phyloP scores from a whole-genome alignment of 2,888 invertebrate genomes.

The Spisula subtruncata region DNA sequence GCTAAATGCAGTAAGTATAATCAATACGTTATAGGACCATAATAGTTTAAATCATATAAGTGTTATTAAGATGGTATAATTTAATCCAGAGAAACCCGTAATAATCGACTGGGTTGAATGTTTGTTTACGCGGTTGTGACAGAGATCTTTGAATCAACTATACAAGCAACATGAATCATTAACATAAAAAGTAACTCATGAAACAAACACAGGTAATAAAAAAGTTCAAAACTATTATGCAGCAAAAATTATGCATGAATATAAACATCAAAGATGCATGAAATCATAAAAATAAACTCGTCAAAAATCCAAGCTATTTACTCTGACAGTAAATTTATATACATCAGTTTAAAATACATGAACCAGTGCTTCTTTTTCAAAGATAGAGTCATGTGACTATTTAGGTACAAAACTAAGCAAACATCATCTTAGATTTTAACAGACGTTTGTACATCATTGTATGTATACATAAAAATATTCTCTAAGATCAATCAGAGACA shows the following conservation, averaged over 20 bases:
- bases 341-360: neutral
- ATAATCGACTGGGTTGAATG: no score
- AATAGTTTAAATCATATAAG: no score
- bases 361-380: neutral
- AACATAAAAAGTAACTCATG: neutral
- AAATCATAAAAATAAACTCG: neutral
- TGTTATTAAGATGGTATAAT: no score
- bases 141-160: no score
- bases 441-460: neutral
- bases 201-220: neutral
- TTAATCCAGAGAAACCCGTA: no score
- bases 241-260: slow-evolving; percentile 7
- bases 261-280: slow-evolving; percentile 4
- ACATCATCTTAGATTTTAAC: neutral
- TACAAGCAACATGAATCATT: neutral
- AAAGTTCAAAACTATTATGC: slow-evolving; percentile 1
- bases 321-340: neutral
- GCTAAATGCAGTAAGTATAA: no score
- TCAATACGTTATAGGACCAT: no score
- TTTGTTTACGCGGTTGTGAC: no score
- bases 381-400: neutral
- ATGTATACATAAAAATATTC: neutral
- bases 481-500: no score
- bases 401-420: neutral
- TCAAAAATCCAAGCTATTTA: neutral